phyloP scores from a whole-genome alignment of 2,888 invertebrate genomes.

The Rhingia campestris region DNA sequence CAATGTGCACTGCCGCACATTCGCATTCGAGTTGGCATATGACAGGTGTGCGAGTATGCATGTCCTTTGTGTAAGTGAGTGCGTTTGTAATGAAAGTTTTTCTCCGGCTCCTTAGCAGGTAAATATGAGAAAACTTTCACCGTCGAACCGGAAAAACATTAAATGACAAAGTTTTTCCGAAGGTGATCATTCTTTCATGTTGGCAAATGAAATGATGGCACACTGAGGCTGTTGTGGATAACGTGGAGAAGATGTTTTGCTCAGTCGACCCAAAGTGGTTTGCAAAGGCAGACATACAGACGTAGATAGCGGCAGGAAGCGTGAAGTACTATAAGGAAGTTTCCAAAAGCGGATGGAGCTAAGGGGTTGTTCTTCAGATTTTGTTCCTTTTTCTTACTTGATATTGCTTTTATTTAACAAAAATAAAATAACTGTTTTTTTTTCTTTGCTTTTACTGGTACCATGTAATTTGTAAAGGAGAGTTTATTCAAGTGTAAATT shows the following conservation, averaged over 20 bases:
- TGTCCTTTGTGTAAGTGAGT: background rate
- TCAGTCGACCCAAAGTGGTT: constrained; percentile 11
- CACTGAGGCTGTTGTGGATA: constrained; percentile 61
- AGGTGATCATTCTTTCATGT: constrained; percentile 71
- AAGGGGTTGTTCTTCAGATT: constrained; percentile 45
- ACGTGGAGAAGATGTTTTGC: constrained; percentile 50
- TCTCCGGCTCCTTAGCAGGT: constrained; percentile 60
- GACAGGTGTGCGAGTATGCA: background rate
- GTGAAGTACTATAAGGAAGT: constrained; percentile 57
- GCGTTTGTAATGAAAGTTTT: constrained; percentile 50
- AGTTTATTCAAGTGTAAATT: constrained; percentile 44
- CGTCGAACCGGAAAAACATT: constrained; percentile 74
- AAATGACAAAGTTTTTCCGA: constrained; percentile 74
- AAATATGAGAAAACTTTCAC: constrained; percentile 73
- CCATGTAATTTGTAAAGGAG: constrained; percentile 41
- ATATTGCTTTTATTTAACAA: constrained; percentile 30
- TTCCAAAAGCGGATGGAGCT: constrained; percentile 44
- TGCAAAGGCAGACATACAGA: background rate
- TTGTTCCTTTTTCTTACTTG: constrained; percentile 33
- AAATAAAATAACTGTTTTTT: background rate
- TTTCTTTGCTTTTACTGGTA: background rate
- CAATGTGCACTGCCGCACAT: background rate
- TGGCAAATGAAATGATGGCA: constrained; percentile 72
- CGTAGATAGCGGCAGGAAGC: constrained; percentile 21
- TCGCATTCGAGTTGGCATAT: constrained; percentile 20